Conservation (phyloP, 2,797 vertebrate genomes). For the Lycodopsis pacificus region DNA sequence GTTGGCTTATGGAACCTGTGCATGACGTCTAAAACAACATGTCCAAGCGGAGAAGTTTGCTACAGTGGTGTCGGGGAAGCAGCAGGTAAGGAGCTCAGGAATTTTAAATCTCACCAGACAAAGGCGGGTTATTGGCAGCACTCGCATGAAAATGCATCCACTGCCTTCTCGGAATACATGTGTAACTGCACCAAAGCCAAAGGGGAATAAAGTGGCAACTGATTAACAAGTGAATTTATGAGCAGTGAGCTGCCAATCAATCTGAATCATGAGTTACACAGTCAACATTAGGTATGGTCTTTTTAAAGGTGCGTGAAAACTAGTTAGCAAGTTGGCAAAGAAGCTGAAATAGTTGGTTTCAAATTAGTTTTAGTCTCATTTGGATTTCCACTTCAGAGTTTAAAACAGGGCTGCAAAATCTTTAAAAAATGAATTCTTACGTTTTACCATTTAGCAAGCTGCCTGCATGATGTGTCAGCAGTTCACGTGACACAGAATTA, state of each 20-base stretch:
- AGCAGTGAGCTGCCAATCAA: background rate
- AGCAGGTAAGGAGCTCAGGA: slow-evolving; percentile 68
- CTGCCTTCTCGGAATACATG: background rate
- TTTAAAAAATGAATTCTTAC: background rate
- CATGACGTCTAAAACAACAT: slow-evolving; percentile 1
- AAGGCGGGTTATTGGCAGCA: background rate
- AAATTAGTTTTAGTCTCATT: background rate
- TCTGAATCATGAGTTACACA: background rate
- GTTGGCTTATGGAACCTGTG: slow-evolving; percentile 51
- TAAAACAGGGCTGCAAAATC: background rate
- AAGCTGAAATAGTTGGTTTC: background rate
- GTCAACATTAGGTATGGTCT: background rate
- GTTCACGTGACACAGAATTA: no score
- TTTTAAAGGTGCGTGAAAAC: background rate
- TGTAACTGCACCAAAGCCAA: background rate
- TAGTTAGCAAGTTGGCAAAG: background rate
- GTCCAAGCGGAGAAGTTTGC: background rate
- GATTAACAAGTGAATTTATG: background rate
- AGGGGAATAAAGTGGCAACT: background rate
- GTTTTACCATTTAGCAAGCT: background rate
- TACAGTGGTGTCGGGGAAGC: slow-evolving; percentile 65
- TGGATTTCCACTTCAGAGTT: background rate
- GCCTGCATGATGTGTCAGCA: background rate
- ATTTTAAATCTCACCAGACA: background rate
- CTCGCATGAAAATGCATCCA: background rate